Percentiles rank a stretch among this genome's conserved stretches.
Conservation (phyloP, 2,113 vertebrate species). For the Chamaea fasciata region DNA sequence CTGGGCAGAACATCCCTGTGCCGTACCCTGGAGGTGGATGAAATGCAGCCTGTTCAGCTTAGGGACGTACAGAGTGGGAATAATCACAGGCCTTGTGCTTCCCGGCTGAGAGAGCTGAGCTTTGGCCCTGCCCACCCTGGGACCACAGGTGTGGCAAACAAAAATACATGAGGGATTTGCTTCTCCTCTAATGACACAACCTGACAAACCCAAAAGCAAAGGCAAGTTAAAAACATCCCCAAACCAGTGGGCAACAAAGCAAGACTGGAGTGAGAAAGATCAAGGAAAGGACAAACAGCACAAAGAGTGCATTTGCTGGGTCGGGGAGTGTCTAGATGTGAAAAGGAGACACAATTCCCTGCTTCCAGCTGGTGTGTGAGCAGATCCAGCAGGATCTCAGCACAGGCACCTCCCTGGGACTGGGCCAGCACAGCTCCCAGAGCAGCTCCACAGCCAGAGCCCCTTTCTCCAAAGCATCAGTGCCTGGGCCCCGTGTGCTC, state of each 20-base stretch:
- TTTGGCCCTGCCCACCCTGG: neutral
- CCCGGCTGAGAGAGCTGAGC: neutral
- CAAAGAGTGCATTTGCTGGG: neutral
- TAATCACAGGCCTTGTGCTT: neutral
- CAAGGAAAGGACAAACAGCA: neutral
- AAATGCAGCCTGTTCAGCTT: neutral
- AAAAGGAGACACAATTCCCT: neutral
- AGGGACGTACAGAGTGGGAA: rapidly evolving
- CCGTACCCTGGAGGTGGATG: neutral
- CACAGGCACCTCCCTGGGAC: neutral
- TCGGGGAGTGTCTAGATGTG: neutral
- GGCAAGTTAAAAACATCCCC: neutral
- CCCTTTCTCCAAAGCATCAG: neutral
- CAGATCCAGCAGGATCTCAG: neutral
- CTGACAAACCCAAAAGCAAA: neutral
- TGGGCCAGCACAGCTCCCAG: neutral
- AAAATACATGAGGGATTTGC: neutral
- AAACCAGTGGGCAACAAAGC: rapidly evolving
- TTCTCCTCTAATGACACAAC: neutral
- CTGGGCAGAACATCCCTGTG: neutral
- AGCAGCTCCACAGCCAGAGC: neutral
- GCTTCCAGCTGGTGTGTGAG: neutral
- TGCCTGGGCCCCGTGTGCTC: rapidly evolving
- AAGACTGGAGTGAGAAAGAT: neutral
- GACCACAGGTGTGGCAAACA: neutral